Evolutionary conservation across 2,113 vertebrate genomes (phyloP), one percentile per base, ranked within the genome.

Genomic region (Ptychochromis oligacanthus): DNA sequence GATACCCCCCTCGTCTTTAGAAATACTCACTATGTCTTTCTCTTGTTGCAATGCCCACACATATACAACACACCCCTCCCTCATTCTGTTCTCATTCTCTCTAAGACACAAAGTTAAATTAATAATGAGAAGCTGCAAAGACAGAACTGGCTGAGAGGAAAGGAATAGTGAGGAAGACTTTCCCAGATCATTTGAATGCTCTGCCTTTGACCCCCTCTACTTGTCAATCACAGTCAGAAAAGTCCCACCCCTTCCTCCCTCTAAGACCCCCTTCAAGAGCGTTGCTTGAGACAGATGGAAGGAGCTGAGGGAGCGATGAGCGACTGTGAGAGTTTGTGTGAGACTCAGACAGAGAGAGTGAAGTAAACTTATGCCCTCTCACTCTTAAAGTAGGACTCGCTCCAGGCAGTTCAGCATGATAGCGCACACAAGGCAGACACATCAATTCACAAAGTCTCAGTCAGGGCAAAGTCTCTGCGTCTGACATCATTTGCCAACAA

Each of bases 321-420:
- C 4, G 2, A 60, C 70, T 67, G 58, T 14, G 77, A 55, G 83
- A 15, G 81, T 72, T 43, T 80, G 28, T 78, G 46, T 36, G 57
- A 52, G 57, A 12, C 62, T 82, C 61, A 77, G 82, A 79, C 31
- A 74, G 28, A 62, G 59, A 13, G 20, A 34, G 67, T 2, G 67
- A 77, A 62, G 61, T 58, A 79, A 81, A 64, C 54, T 43, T 22
- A 3, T 84, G 74, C 82, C 83, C 81, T 83, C 81, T 85, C 43
- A 1, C 85, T 77, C 82, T 80, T 36, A 28, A 65, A 79, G 79
- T 12, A 57, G 79, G 70, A 78, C 79, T 52, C 52, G 70, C 91
- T 90, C 28, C 74, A 77, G 85, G 80, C 87, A 72, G 83, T 85
- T 88, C 82, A 76, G 67, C 82, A 36, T 79, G 70, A 67, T 58